Base-by-base conservation (phyloP, 2,888 invertebrate species). In the Embidobia sp. region DNA sequence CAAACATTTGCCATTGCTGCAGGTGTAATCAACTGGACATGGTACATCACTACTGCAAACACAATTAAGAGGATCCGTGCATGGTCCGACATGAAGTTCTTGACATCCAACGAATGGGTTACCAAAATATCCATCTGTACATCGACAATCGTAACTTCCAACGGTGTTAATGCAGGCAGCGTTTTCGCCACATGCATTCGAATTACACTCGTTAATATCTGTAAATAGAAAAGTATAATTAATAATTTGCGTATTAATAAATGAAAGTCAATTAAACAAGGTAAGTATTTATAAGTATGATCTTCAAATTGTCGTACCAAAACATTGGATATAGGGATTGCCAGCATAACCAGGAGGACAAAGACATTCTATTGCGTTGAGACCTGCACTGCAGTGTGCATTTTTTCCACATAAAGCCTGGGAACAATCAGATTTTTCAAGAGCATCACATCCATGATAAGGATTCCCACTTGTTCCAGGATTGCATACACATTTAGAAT, bases 121-220 rank as follows among this genome's bases (percentile, higher is more conserved):
- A 46, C 97, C 97, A 67, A 94, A 94, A 86, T 93, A 95, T 48
- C 94, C 94, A 77, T 95, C 94, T 86, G 95, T 94, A 86, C 98
- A 98, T 33, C 95, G 93, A 88, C 98, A 98, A 86, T 96, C 96
- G 87, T 94, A 98, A 82, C 95, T 94, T 55, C 98, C 98, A 8
- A 94, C 93, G 0, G 95, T 95, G 87, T 98, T 98, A 79, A 97
- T 94, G 86, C 98, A 98, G 37, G 94, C 94, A 0, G 98, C 97
- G 87, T 96, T 95, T 83, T 93, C 92, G 4, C 95, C 96, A 85
- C 96, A 96, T 0, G 95, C 95, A 83, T 94, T 94, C 78, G 93
- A 93, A 73, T 91, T 91, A 85, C 96, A 97, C 90, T 97, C 96
- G 85, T 97, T 94, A 53, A 96, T 92, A 86, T 97, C 91, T 90